A percentile compares a stretch with the other conserved stretches of the same genome.
Conservation (phyloP, 2,888 invertebrate genomes). For the Epiblema foenella region DNA sequence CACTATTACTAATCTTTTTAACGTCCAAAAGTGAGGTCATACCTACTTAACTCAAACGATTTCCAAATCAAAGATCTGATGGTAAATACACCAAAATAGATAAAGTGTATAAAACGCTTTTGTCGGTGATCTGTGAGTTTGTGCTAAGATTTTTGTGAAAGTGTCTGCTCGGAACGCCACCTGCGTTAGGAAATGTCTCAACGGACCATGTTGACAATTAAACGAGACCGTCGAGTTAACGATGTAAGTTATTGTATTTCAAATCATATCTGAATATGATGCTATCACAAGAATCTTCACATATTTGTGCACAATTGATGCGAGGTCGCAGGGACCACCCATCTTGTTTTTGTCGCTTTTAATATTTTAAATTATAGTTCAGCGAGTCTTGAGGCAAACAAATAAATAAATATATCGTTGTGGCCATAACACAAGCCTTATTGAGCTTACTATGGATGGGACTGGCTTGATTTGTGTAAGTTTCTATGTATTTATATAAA, state of each 20-base stretch:
- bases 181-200: constrained; percentile 53
- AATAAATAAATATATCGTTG: too few relatives aligned
- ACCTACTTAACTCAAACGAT: constrained; percentile 40
- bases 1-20: constrained; percentile 77
- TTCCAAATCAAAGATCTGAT: constrained; percentile 28
- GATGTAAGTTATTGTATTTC: constrained; percentile 27
- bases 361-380: background rate
- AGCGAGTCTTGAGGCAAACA: background rate
- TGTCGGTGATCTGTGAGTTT: background rate
- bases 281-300: constrained; percentile 14
- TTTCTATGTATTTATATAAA: too few relatives aligned
- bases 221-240: constrained; percentile 56
- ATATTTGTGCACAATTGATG: constrained; percentile 25
- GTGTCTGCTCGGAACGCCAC: constrained; percentile 36
- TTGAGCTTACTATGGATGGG: too few relatives aligned
- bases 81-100: constrained; percentile 11
- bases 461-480: too few relatives aligned
- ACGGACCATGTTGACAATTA: constrained; percentile 51
- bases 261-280: constrained; percentile 23
- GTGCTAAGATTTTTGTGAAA: constrained; percentile 26
- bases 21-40: constrained; percentile 72
- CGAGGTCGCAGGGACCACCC: constrained; percentile 19
- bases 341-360: background rate
- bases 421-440: too few relatives aligned
- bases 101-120: background rate